Conservation (phyloP, 2,113 vertebrate species). For the Triplophysa rosa region DNA sequence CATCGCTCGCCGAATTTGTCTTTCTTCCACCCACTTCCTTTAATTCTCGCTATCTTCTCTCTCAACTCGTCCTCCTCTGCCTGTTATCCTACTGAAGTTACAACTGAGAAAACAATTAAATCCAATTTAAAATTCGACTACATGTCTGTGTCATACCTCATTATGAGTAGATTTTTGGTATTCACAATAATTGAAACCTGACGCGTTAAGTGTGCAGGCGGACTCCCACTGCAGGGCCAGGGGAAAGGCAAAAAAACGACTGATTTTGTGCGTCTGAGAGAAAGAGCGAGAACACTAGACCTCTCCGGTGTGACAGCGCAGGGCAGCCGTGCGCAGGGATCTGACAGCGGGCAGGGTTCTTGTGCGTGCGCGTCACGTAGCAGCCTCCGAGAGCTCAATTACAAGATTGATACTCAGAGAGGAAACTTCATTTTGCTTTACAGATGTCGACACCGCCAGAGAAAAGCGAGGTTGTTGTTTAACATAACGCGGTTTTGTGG, state of each 20-base stretch:
- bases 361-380: constrained; percentile 75
- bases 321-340: constrained; percentile 39
- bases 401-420: constrained; percentile 76
- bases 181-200: constrained; percentile 55
- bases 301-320: constrained; percentile 50
- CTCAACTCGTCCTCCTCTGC: background rate
- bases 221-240: constrained; percentile 29
- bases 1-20: background rate
- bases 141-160: constrained; percentile 50
- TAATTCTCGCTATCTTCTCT: background rate
- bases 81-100: constrained; percentile 41
- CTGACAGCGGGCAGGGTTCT: constrained; percentile 49
- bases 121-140: constrained; percentile 47
- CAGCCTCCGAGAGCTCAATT: constrained; percentile 75
- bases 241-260: constrained; percentile 11
- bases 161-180: constrained; percentile 43
- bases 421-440: constrained; percentile 80
- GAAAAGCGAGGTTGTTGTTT: constrained; percentile 71
- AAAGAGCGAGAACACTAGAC: constrained; percentile 26
- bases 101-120: constrained; percentile 56
- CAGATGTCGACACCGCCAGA: constrained; percentile 75
- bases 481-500: constrained; percentile 63
- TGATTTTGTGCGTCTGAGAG: constrained; percentile 2
- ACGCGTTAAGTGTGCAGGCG: constrained; percentile 22
- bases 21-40: constrained; percentile 20